Conservation (phyloP, 2,113 vertebrate species). For the Pheucticus melanocephalus region DNA sequence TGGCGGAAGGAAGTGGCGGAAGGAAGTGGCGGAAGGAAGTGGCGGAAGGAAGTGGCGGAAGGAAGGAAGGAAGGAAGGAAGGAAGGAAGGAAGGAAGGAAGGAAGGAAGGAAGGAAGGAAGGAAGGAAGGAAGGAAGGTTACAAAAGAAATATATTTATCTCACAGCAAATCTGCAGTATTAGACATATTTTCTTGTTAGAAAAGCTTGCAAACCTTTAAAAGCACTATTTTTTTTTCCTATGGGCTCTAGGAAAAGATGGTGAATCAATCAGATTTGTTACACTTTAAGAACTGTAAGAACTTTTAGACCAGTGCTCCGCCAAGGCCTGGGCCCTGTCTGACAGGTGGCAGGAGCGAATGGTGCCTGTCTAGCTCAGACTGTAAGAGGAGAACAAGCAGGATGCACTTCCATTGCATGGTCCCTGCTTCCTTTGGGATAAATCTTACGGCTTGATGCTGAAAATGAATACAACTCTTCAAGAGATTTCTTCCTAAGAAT, state of each 20-base stretch:
- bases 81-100: background rate
- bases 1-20: too few species aligned
- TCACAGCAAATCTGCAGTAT: background rate
- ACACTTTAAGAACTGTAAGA: background rate
- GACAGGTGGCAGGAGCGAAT: background rate
- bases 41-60: background rate
- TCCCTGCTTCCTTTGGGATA: background rate
- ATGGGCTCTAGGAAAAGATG: background rate
- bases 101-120: background rate
- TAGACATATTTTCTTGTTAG: background rate
- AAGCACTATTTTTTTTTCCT: background rate
- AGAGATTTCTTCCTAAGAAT: background rate
- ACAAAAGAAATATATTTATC: background rate
- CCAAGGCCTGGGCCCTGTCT: background rate
- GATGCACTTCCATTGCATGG: accelerated
- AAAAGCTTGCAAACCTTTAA: background rate
- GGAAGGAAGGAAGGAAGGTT: background rate
- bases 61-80: background rate
- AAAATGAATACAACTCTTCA: accelerated
- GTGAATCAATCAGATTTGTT: background rate
- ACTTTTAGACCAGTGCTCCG: background rate
- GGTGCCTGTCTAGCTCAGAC: background rate
- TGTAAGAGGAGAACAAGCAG: background rate
- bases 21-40: background rate
- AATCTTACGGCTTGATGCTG: background rate